phyloP scores from a whole-genome alignment of 2,797 vertebrate genomes.

The Eidolon dupreanum region DNA sequence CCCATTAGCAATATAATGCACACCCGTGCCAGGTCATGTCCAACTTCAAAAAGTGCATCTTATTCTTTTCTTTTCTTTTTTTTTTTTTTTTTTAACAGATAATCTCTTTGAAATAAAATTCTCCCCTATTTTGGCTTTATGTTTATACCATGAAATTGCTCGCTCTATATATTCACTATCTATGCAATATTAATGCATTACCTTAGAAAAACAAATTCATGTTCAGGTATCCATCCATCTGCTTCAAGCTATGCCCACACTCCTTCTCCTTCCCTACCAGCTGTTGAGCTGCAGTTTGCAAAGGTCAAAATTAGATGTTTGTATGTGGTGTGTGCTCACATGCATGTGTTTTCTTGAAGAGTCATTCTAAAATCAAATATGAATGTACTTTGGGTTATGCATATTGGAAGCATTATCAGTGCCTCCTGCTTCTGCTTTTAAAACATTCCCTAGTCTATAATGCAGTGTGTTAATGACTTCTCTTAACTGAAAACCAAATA shows the following conservation, averaged over 20 bases:
- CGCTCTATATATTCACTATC: neutral
- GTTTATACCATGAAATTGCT: neutral
- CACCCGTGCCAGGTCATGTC: neutral
- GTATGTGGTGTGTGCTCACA: neutral
- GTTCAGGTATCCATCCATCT: neutral
- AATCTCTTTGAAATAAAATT: slow-evolving; percentile 34
- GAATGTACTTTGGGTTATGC: neutral
- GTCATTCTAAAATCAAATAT: neutral
- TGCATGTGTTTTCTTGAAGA: neutral
- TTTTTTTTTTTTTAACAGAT: neutral
- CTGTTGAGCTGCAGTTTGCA: neutral
- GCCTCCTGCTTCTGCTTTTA: neutral
- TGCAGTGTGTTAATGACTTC: neutral
- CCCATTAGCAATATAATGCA: neutral
- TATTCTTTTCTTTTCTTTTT: neutral
- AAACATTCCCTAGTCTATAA: neutral
- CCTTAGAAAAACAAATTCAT: neutral
- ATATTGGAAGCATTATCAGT: neutral
- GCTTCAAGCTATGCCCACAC: neutral
- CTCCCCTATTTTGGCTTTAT: neutral
- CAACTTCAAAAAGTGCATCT: neutral
- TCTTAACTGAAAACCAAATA: neutral
- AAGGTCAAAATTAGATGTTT: neutral
- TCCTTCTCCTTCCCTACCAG: neutral
- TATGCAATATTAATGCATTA: neutral